Evolutionary conservation across 2,797 vertebrate genomes (phyloP), one percentile per base, ranked within the genome.

Genomic region (Brachyalestes nurse): DNA sequence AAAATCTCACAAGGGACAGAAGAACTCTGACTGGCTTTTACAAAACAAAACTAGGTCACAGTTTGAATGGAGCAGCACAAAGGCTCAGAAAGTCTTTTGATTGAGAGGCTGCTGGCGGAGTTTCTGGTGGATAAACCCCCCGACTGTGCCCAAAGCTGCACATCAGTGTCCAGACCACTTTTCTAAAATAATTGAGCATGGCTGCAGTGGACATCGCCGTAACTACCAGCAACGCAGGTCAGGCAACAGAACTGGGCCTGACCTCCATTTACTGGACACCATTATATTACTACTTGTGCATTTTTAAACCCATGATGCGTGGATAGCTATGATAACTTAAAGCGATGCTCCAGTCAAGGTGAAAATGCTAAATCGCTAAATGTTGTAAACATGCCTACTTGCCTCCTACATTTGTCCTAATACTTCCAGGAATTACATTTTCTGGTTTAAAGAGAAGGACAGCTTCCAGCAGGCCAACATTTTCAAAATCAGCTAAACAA

Each of bases 1-100:
- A 81, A 82, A 79, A 78, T 2, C 38, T 67, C 70, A 71, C 6
- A 5, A 53, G 81, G 51, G 58, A 53, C 8, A 21, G 34, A 77
- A 70, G 58, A 42, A 51, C 49, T 12, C 10, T 21, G 57, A 45
- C 25, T 76, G 51, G 38, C 47, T 51, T 69, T 25, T 28, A 58
- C 49, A 5, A 62, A 23, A 45, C 25, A 16, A 72, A 83, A 80
- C 58, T 83, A 53, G 82, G 82, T 72, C 78, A 83, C 45, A 51
- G 25, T 77, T 51, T 60, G 58, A 61, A 81, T 49, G 60, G 76
- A 80, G 61, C 21, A 58, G 23, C 65, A 72, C 38, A 76, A 72
- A 76, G 78, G 72, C 60, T 60, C 77, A 62, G 58, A 78, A 65
- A 71, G 77, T 72, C 38, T 83, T 80, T 75, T 14, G 58, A 47